Evolutionary conservation across 2,888 invertebrate genomes (phyloP).

Genomic region (Phortica okadai): DNA sequence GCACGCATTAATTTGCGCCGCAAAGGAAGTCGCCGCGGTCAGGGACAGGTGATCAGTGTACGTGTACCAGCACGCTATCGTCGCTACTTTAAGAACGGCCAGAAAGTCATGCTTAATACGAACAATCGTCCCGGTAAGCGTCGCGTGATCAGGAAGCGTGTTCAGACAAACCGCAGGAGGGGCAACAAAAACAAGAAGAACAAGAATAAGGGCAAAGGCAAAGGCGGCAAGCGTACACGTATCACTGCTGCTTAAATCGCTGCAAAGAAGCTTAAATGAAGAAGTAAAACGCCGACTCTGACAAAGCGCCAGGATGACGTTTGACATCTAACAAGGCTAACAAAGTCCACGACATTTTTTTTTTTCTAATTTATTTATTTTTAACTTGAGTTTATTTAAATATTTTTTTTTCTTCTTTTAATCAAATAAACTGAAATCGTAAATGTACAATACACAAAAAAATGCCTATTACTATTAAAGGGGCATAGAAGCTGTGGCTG

Average conservation of each 20-base stretch:
- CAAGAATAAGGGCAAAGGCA: constrained; percentile 27
- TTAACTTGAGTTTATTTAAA: constrained; percentile 4
- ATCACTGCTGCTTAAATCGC: constrained; percentile 10
- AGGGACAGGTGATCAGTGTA: constrained; percentile 65
- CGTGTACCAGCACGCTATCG: constrained; percentile 69
- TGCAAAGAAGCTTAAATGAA: neutral
- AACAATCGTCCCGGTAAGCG: constrained; percentile 56
- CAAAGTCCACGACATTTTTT: constrained; percentile 9
- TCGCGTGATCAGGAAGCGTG: constrained; percentile 60
- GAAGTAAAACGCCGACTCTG: neutral
- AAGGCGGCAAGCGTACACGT: constrained; percentile 38
- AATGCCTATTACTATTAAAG: constrained; percentile 51
- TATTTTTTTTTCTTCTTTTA: neutral
- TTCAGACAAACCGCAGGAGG: constrained; percentile 56
- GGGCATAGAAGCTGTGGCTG: neutral
- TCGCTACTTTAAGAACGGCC: constrained; percentile 71
- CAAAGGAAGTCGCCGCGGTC: constrained; percentile 59
- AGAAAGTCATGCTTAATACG: constrained; percentile 66
- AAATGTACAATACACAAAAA: constrained; percentile 50
- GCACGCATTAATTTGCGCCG: constrained; percentile 60
- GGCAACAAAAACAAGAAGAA: constrained; percentile 59
- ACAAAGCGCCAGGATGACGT: neutral
- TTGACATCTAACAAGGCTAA: neutral
- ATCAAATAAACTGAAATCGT: neutral
- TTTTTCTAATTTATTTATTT: constrained; percentile 26